Evolutionary conservation across 2,888 invertebrate genomes (phyloP).

Genomic region (Caradrina kadenii): DNA sequence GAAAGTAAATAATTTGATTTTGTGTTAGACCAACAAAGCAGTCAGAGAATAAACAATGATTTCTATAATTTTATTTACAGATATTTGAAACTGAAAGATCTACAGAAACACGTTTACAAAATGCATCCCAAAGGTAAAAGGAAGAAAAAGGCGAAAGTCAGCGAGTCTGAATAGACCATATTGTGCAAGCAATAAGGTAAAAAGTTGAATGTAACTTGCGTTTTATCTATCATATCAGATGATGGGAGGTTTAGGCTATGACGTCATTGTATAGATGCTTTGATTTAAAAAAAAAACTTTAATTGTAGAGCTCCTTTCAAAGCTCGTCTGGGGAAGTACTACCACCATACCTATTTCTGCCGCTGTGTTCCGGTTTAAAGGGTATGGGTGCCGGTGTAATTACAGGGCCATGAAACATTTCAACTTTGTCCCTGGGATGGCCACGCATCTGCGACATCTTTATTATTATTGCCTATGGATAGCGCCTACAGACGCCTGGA

Average conservation of each 20-base stretch:
- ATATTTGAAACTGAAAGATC: constrained; percentile 79
- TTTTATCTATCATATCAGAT: constrained; percentile 44
- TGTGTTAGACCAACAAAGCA: too few species aligned
- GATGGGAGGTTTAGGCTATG: not conserved
- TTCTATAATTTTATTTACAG: constrained; percentile 58
- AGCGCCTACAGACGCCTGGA: too few species aligned
- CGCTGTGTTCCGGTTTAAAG: too few species aligned
- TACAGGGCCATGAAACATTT: too few species aligned
- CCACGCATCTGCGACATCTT: too few species aligned
- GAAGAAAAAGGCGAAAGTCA: constrained; percentile 67
- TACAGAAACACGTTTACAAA: constrained; percentile 81
- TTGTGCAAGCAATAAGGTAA: constrained; percentile 37
- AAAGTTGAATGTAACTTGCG: constrained; percentile 39
- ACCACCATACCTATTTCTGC: too few species aligned
- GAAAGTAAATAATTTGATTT: too few species aligned
- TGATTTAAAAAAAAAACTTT: not conserved
- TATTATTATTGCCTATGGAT: too few species aligned
- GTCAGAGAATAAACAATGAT: not conserved
- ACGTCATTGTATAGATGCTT: constrained; percentile 16
- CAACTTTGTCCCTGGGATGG: too few species aligned
- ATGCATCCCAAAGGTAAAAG: constrained; percentile 75
- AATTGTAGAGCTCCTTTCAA: too few species aligned
- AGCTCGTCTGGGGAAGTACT: too few species aligned
- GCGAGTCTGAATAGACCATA: constrained; percentile 62
- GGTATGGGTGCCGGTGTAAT: too few species aligned